These are phyloP conservation scores for Mastomys natalensis DNA, from an alignment of 2,113 vertebrate genomes.

Conservation along the genomic window DNA sequence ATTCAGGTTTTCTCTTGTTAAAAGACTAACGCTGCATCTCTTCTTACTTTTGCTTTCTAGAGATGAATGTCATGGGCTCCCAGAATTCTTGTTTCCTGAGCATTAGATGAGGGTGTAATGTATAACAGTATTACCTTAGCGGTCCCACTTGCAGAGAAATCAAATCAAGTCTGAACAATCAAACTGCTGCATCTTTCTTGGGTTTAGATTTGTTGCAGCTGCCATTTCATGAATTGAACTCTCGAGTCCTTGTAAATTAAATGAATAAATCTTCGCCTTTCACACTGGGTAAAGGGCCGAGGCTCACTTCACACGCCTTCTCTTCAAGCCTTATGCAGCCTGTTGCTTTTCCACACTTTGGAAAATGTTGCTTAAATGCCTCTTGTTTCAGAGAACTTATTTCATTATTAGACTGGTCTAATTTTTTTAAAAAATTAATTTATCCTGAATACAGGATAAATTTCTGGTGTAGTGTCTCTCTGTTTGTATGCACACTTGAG, in stretches of 20 bases:
- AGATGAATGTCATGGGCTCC: neutral
- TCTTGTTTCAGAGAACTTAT: neutral
- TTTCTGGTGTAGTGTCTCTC: neutral
- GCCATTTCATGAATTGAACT: neutral
- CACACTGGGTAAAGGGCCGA: neutral
- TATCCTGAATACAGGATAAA: neutral
- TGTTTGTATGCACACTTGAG: neutral
- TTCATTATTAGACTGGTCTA: neutral
- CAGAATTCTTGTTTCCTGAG: neutral
- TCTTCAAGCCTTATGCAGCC: neutral
- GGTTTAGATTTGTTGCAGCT: slow-evolving; percentile 7
- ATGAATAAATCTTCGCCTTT: neutral
- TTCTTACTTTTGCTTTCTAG: neutral
- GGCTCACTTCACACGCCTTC: neutral
- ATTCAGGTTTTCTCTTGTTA: neutral
- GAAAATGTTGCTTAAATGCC: slow-evolving; percentile 3
- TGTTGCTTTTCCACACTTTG: neutral
- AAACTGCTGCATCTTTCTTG: neutral
- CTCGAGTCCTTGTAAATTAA: slow-evolving; percentile 32
- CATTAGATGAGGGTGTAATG: neutral
- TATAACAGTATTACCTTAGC: neutral
- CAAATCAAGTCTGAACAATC: slow-evolving; percentile 35
- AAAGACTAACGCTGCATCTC: neutral
- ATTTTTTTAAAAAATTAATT: neutral
- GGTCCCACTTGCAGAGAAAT: slow-evolving; percentile 16